Evolutionary conservation across 2,888 invertebrate species (phyloP), one percentile per base, ranked within the genome.

Genomic region (Apamea anceps): DNA sequence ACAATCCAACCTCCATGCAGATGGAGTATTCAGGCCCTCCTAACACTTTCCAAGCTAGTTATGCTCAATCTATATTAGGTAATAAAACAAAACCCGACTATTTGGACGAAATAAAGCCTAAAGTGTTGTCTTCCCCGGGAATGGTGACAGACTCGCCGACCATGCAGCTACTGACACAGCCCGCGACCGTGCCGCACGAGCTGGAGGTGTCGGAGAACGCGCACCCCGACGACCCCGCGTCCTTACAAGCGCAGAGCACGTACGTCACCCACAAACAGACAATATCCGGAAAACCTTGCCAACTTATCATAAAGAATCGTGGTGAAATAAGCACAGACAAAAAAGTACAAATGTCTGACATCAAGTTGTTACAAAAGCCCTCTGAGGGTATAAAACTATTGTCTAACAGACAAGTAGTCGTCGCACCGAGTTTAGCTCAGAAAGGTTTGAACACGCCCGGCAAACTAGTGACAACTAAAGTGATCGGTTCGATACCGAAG

Each of bases 21-120:
- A 82, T 94, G 62, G 96, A 96, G 48, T 96, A 95, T 77, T 88
- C 94, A 7, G 96, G 94, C 2, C 93, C 96, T 0, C 96, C 96
- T 8, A 95, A 95, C 79, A 94, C 96, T 25, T 97, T 97, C 90
- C 97, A 97, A 90, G 96, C 97, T 21, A 96, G 94, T 84, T 97
- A 97, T 87, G 96, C 97, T 72, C 96, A 97, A 89, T 94, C 97
- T 37, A 90, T 96, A 82, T 89, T 96, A 86, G 95, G 95, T 51
- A 91, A 88, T 79, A 96, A 96, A 91, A 90, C 91, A n/a, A 96
- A 96, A 85, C 82, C 92, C 3, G 96, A 96, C 63, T 95, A 93
- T 84, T 89, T 94, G 84, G 96, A 95, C 45, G 95, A 95, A 66
- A 88, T 94, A 42, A 96, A 95, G 85, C 89, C 93, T 6, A 96